Evolutionary conservation across 37 sponge, comb jelly and placozoan genomes (phyloP).

Genomic region (Bolinopsis microptera): DNA sequence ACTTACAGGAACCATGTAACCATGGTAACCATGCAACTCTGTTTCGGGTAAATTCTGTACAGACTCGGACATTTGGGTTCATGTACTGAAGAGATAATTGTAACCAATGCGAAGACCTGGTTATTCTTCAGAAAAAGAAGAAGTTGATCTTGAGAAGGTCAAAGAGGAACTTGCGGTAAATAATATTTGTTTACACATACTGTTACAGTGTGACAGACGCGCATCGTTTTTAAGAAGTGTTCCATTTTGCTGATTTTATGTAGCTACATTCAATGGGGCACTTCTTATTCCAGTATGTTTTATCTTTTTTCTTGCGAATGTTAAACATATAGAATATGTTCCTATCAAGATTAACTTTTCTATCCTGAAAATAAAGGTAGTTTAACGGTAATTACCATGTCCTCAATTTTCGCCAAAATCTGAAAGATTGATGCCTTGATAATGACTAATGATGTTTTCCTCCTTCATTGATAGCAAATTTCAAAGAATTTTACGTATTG

Average conservation of each 20-base stretch:
- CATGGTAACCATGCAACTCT: background rate
- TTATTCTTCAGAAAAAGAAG: conserved; percentile 65
- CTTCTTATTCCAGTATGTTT: background rate
- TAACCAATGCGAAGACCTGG: conserved; percentile 26
- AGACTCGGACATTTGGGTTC: background rate
- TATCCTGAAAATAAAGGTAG: no score
- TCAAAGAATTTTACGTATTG: no score
- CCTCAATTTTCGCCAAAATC: no score
- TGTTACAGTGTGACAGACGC: no score
- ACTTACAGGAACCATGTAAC: background rate
- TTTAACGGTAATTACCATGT: no score
- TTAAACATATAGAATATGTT: background rate
- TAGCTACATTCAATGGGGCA: background rate
- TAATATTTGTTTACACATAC: background rate
- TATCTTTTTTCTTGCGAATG: no score
- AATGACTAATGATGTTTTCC: no score
- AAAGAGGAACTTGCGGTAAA: conserved; percentile 63
- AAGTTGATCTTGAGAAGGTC: conserved; percentile 48
- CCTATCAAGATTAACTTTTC: background rate
- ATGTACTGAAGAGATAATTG: background rate
- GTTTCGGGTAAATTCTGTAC: background rate
- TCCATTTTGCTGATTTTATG: background rate
- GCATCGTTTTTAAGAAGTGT: background rate
- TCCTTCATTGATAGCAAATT: no score
- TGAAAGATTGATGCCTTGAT: no score